Evolutionary conservation across 2,888 invertebrate species (phyloP), one percentile per base, ranked within the genome.

Genomic region (Esperia sulphurella): DNA sequence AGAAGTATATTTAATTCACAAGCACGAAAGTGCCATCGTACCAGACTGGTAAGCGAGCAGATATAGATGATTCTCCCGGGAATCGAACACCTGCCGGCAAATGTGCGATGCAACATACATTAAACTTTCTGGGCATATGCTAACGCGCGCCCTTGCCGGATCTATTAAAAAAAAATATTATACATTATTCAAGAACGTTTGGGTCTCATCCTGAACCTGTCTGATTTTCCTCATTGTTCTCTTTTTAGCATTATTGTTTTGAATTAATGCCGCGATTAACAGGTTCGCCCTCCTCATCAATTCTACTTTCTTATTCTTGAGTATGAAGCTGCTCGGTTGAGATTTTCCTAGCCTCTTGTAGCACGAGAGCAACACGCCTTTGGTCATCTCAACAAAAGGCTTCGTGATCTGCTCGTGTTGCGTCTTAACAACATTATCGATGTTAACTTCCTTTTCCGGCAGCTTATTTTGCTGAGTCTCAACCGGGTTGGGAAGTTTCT

Each of bases 11-110:
- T 81, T 78, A 75, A 71, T 82, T 79, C 80, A 83, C 74, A 76
- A 71, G 84, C 84, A 84, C 84, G 64, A 65, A 57, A 68, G 83
- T 82, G 83, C 79, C 58, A 77, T 71, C 75, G 79, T 73, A 77
- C 70, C 72, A 69, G 71, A 65, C 70, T 77, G 78, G 77, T 76
- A 79, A 75, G 74, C 69, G 59, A 64, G 13, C 68, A 72, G 69
- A 70, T 35, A 73, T 66, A 70, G 66, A 67, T 63, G 61, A 63
- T 58, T 65, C 51, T 58, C 62, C n/a, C n/a, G 53, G 66, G 70
- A 63, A 59, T 46, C 58, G 54, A 40, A 59, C 53, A 65, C 63
- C 52, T 62, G 69, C 67, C 63, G 62, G 64, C 55, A 21, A 8
- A 7, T n/a, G 57, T 52, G 58, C 55, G 59, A 55, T 59, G 59